Evolutionary conservation across 2,888 invertebrate genomes (phyloP), one percentile per base, ranked within the genome.

Genomic region (Stictocephala bisonia): DNA sequence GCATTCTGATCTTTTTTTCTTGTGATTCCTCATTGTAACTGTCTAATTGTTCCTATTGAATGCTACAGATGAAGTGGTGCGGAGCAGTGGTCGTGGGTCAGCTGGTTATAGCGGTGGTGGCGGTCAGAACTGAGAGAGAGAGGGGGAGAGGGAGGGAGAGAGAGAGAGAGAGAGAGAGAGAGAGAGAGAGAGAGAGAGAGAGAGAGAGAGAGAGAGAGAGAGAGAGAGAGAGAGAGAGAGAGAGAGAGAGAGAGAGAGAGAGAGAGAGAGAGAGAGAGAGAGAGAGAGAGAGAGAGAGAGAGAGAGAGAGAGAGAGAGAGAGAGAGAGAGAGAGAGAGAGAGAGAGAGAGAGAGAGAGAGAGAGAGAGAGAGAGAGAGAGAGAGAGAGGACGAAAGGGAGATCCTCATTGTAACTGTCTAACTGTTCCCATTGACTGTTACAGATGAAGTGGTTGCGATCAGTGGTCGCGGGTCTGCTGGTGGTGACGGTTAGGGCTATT

Each of bases 401-500:
- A n/a, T n/a, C n/a, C n/a, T n/a, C n/a, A n/a, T n/a, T n/a, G n/a
- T n/a, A n/a, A n/a, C n/a, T n/a, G n/a, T n/a, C n/a, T n/a, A n/a
- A n/a, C n/a, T n/a, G n/a, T n/a, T n/a, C n/a, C n/a, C n/a, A n/a
- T n/a, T n/a, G n/a, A n/a, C n/a, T 64, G 41, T 76, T 74, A 13
- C 75, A 77, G 77, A 78, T 78, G 78, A 78, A 78, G 76, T 78
- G 78, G 76, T 74, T 77, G 44, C 72, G 75, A 20, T 72, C 76
- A 26, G 74, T 77, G 20, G 41, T 76, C 48, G 74, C 74, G 22
- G 76, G 74, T 40, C 67, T 78, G 40, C 71, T 86, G 82, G 83
- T 87, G 76, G 85, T 86, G 64, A 85, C 85, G 48, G 85, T 84
- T 11, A 81, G 85, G 29, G 88, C 88, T 11, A 90, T 90, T 79